Evolutionary conservation across 2,113 vertebrate genomes (phyloP).

Genomic region (Sphyrna mokarran): DNA sequence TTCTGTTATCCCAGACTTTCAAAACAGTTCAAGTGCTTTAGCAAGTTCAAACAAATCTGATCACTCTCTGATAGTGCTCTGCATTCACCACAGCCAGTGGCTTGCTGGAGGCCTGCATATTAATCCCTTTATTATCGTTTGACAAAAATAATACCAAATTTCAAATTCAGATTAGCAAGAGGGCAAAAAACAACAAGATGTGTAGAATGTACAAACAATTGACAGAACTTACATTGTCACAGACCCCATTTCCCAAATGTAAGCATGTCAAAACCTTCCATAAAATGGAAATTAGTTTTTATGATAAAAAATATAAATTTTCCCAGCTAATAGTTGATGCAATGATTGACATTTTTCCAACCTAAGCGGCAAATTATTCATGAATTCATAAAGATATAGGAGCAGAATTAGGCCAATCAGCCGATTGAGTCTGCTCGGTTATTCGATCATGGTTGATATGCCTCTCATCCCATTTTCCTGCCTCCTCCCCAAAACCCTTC

Average conservation of each 20-base stretch:
- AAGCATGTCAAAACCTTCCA: neutral
- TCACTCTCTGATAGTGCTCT: neutral
- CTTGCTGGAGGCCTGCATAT: slow-evolving; percentile 17
- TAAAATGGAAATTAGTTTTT: neutral
- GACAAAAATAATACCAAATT: neutral
- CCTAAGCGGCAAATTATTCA: neutral
- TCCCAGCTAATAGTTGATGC: neutral
- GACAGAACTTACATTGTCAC: neutral
- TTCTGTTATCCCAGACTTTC: neutral
- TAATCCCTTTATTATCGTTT: slow-evolving; percentile 19
- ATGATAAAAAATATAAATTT: neutral
- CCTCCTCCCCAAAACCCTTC: no score
- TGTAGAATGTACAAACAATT: neutral
- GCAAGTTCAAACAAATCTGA: neutral
- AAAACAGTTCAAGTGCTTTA: neutral
- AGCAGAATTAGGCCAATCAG: no score
- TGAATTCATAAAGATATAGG: no score
- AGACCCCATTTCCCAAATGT: neutral
- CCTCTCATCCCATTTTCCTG: no score
- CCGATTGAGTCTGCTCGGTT: no score
- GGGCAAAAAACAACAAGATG: neutral
- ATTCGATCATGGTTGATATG: no score
- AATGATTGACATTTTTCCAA: neutral
- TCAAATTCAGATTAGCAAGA: neutral
- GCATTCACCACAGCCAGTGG: neutral